phyloP scores from a whole-genome alignment of 2,113 vertebrate species.

The Phainopepla nitens region DNA sequence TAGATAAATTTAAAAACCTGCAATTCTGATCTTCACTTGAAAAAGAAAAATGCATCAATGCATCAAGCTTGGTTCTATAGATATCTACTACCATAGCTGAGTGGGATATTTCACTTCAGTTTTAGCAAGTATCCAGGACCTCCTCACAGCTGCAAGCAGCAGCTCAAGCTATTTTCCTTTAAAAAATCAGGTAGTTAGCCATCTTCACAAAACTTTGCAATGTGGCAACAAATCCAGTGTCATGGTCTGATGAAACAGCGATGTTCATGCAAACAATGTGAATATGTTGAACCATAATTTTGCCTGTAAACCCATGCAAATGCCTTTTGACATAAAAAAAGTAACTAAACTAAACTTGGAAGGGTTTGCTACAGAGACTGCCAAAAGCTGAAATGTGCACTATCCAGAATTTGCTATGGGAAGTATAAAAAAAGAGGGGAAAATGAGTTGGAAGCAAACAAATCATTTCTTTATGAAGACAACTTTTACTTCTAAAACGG shows the following conservation, averaged over 20 bases:
- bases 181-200: background rate
- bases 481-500: slow-evolving; percentile 63
- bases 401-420: slow-evolving; percentile 50
- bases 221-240: background rate
- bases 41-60: background rate
- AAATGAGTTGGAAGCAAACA: slow-evolving; percentile 54
- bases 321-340: slow-evolving; percentile 65
- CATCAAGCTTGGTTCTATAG: background rate
- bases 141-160: background rate
- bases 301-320: slow-evolving; percentile 61
- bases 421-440: slow-evolving; percentile 47
- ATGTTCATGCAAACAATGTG: slow-evolving; percentile 50
- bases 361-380: slow-evolving; percentile 48
- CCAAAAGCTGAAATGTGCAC: slow-evolving; percentile 64
- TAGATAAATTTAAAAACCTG: background rate
- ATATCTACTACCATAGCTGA: background rate
- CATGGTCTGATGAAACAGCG: slow-evolving; percentile 18
- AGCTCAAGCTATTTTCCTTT: background rate
- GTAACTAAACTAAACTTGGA: slow-evolving; percentile 67
- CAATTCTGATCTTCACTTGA: background rate
- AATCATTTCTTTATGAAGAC: slow-evolving; percentile 59
- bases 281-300: slow-evolving; percentile 59
- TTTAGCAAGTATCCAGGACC: background rate
- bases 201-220: background rate
- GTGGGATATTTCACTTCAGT: background rate